Evolutionary conservation across 2,113 vertebrate genomes (phyloP), one percentile per base, ranked within the genome.

Genomic region (Stegostoma tigrinum): DNA sequence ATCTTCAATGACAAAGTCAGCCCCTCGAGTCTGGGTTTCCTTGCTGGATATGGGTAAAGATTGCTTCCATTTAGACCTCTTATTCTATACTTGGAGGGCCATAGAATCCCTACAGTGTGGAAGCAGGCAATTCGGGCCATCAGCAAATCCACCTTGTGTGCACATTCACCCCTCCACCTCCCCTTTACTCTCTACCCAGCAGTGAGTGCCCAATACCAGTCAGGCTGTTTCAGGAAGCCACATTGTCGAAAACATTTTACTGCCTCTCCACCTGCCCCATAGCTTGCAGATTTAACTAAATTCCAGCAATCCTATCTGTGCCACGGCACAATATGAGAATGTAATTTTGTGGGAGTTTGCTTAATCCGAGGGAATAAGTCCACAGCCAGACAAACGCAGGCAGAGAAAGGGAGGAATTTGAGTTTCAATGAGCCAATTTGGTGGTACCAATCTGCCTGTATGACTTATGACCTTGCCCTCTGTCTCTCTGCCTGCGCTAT

Each of bases 1-100:
- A 96, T 98, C 93, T 98, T 97, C 96, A 98, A 96, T 23, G 98
- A 98, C 96, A 98, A 98, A 97, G 98, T 98, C 96, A 98, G 98
- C 96, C 98, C 98, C 34, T 96, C 97, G 87, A 98, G 98, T 96
- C 96, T 98, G 96, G 98, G 98, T 75, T 98, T 98, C 96, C 96
- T 98, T 95, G 98, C 97, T 0, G 98, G 98, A 96, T 98, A 98
- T 0, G 97, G 98, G 98, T 98, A 97, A 95, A 98, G 87, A 72
- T 48, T 10, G 48, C 19, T 72, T 48, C 67, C 14, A n/a, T 93
- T 64, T 38, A 91, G 30, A 23, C 34, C n/a, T 93, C 61, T 8
- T n/a, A 8, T 91, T 45, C 38, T 83, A 45, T 5, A 83, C 14
- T 42, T 17, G n/a, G 15, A n/a, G 75, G 68, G 70, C 70, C 1